Evolutionary conservation across 1,140 invertebrate species (phyloP), one percentile per base, ranked within the genome.

Genomic region (Meloidogyne exigua): DNA sequence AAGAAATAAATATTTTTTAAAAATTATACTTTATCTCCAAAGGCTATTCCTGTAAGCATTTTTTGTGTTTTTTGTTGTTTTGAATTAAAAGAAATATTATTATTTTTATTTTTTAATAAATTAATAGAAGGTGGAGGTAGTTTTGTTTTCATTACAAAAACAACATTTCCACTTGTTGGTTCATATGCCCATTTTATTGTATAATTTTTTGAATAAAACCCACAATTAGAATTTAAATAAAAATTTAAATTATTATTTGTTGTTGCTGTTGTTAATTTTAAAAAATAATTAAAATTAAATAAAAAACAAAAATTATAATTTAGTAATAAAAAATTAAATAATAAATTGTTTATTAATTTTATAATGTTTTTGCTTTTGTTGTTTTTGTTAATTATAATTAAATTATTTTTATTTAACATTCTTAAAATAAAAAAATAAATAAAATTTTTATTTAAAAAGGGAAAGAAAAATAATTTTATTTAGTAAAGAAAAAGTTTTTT

Each of bases 111-210:
- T n/a, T n/a, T 9, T n/a, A 32, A 28, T 21, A 42, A 25, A 21
- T 28, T 32, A 23, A 49, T 18, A 23, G 39, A 11, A 18, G 77
- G 18, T 15, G 39, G 21, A 18, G 77, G 76, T 15, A 44, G 15
- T 49, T 26, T 84, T 76, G 80, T 49, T 39, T 80, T 84, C 11
- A 82, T 57, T 10, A 82, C 81, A 65, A 82, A 82, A 10, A 82
- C 82, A n/a, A 81, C 66, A 71, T 75, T 83, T 63, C 64, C 68
- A 23, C 63, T 81, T 26, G 67, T 36, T 18, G 81, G 82, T 42
- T 82, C 81, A 57, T 74, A 82, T 21, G 82, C 81, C 81, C 81
- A 82, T 78, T 82, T 73, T 5, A 82, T 49, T 15, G 73, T 64
- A 36, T 82, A 82, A 68, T 80, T 62, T 23, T 44, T 63, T 10